Evolutionary conservation across 2,797 vertebrate genomes (phyloP), one percentile per base, ranked within the genome.

Genomic region (Rhadinocentrus ornatus): DNA sequence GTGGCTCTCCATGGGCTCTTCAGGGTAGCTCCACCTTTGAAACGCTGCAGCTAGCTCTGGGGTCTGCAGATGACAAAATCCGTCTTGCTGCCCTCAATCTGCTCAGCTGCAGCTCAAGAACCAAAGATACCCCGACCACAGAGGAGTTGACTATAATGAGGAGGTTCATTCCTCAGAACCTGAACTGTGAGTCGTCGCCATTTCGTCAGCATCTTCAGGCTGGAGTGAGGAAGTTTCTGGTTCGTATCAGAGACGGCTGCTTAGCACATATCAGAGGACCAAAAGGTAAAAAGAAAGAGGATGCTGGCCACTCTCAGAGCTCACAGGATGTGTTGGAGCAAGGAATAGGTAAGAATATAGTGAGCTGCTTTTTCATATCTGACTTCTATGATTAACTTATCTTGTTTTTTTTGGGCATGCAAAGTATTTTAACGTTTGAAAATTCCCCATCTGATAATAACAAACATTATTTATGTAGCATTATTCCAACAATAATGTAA

Each of bases 151-250:
- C 0, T 0, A 62, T 94, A 8, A 88, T 97, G 78, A 94, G 18
- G 78, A 79, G 35, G 32, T 97, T 96, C 63, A 86, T 98, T 72
- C 94, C 94, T 15, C 92, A 95, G 72, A 98, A 96, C 90, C 89
- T 98, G 13, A 97, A 95, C 78, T 94, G 94, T 0, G 94, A 96
- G 71, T 96, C 95, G 0, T 96, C 96, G 0, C 91, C 95, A 0
- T 97, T 97, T 74, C 96, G 96, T 32, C 96, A 98, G 76, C 95
- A 96, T 75, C 93, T 97, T 66, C 96, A 97, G 81, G 93, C 94
- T 0, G 90, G 66, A 0, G 71, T 96, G 69, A 93, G 84, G 78
- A 96, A 77, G 76, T 96, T 95, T 52, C 84, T 97, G 73, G 94
- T 94, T 20, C 93, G 96, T 41, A 91, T 97, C 79, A 89, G 97